Evolutionary conservation across 2,888 invertebrate genomes (phyloP), one percentile per base, ranked within the genome.

Genomic region (Leptopilina syphax): DNA sequence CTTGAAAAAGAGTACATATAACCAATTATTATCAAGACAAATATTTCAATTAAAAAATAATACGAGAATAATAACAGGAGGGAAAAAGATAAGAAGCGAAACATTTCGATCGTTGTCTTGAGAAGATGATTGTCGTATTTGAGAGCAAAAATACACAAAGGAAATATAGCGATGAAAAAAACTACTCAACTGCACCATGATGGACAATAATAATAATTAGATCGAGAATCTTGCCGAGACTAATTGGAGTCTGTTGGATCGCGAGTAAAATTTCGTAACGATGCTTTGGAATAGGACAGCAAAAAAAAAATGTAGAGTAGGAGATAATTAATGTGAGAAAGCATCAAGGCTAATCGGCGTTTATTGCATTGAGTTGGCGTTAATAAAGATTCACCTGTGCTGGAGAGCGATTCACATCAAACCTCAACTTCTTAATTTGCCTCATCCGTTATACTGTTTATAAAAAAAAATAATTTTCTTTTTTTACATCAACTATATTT

Each of bases 251-350:
- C 65, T 65, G 65, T 77, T 77, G 81, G 82, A 86, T 85, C 81
- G 78, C 79, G 77, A 80, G 80, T 80, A 81, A 80, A 86, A 87
- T 87, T 88, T 87, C 87, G 82, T 81, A 87, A 87, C 82, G 27
- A 10, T 65, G 73, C 70, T 79, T 60, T 57, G 67, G 34, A 27
- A 13, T 24, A 73, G 73, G 27, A 6, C 54, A 3, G 27, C 73
- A 57, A 73, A 73, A 73, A 54, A 54, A 70, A 50, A 54, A 54
- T 34, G 54, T 70, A 34, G 50, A 34, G 50, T 24, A 76, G 82
- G 65, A 77, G 67, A 34, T 82, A 84, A 87, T 82, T 88, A 86
- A 88, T 87, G 88, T 86, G 88, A 84, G 88, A 88, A 88, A 88
- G 80, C 82, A 80, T 79, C 81, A 85, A 86, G 85, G 84, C 81